These are phyloP conservation scores for Drymodes brunneopygia DNA, from an alignment of 2,113 vertebrate species.

Conservation along the genomic window DNA sequence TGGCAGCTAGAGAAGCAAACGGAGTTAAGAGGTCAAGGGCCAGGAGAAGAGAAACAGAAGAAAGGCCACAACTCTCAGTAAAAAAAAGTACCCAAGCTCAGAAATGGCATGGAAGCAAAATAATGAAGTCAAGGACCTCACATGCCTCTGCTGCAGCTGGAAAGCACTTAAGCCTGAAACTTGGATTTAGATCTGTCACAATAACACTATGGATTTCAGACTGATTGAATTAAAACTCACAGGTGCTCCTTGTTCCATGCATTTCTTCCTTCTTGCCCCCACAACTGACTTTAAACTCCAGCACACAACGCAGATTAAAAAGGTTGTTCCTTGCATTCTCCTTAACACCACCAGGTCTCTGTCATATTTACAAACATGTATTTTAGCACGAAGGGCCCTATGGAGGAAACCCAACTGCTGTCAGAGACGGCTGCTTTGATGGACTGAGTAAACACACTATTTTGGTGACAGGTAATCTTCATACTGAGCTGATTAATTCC, in stretches of 20 bases:
- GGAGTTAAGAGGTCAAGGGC: slow-evolving; percentile 63
- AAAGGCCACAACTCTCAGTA: slow-evolving; percentile 10
- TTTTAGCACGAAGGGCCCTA: background rate
- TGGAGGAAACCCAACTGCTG: background rate
- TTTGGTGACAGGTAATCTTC: slow-evolving; percentile 67
- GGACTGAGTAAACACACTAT: slow-evolving; percentile 32
- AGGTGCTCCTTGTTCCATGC: background rate
- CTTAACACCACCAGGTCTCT: background rate
- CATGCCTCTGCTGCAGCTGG: slow-evolving; percentile 19
- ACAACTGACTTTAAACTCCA: background rate
- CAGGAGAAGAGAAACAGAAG: slow-evolving; percentile 5
- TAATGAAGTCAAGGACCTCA: slow-evolving; percentile 45
- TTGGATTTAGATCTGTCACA: slow-evolving; percentile 24
- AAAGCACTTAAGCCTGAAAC: background rate
- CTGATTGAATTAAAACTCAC: slow-evolving; percentile 41
- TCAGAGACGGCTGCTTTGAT: slow-evolving; percentile 17
- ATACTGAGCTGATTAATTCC: slow-evolving; percentile 58
- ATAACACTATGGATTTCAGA: slow-evolving; percentile 8
- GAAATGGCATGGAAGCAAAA: slow-evolving; percentile 31
- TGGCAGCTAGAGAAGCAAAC: slow-evolving; percentile 63
- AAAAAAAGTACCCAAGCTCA: background rate
- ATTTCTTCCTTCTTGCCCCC: background rate
- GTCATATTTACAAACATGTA: background rate
- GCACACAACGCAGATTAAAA: background rate
- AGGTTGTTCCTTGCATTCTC: background rate